phyloP scores from a whole-genome alignment of 1,140 invertebrate species.

The Calliopsis andreniformis region DNA sequence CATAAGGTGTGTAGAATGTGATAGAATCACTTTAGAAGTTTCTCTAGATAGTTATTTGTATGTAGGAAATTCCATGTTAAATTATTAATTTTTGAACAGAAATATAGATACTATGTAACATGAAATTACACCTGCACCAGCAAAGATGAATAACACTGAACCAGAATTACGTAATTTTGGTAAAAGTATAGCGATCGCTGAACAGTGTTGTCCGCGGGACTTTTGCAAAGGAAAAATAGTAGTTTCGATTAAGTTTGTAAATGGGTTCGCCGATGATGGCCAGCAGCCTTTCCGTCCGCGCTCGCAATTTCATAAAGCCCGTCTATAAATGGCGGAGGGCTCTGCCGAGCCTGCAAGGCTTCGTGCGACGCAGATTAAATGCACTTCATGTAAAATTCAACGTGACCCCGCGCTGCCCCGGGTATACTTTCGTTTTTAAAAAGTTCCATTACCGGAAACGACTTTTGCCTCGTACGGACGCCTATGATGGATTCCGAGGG shows the following conservation, averaged over 20 bases:
- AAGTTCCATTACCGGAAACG: constrained; percentile 19
- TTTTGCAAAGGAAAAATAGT: neutral
- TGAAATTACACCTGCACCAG: no score
- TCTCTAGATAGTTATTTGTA: no score
- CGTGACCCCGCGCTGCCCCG: constrained; percentile 20
- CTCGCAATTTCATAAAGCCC: constrained; percentile 49
- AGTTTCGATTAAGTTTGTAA: constrained; percentile 1
- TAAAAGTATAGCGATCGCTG: no score
- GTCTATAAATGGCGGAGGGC: constrained; percentile 44
- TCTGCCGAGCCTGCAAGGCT: constrained; percentile 48
- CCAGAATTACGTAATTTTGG: no score
- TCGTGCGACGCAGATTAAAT: constrained; percentile 57
- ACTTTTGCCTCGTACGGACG: neutral
- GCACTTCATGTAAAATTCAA: constrained; percentile 60
- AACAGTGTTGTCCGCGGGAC: no score
- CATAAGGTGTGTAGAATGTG: no score
- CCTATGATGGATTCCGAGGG: neutral
- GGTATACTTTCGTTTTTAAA: constrained; percentile 38
- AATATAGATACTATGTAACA: no score
- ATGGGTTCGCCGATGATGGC: constrained; percentile 13
- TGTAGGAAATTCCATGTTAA: no score
- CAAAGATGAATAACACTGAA: no score
- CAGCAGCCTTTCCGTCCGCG: constrained; percentile 10
- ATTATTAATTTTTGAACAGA: no score
- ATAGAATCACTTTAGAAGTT: no score